phyloP scores from a whole-genome alignment of 2,888 invertebrate species.

The Dasysyrphus tricinctus region DNA sequence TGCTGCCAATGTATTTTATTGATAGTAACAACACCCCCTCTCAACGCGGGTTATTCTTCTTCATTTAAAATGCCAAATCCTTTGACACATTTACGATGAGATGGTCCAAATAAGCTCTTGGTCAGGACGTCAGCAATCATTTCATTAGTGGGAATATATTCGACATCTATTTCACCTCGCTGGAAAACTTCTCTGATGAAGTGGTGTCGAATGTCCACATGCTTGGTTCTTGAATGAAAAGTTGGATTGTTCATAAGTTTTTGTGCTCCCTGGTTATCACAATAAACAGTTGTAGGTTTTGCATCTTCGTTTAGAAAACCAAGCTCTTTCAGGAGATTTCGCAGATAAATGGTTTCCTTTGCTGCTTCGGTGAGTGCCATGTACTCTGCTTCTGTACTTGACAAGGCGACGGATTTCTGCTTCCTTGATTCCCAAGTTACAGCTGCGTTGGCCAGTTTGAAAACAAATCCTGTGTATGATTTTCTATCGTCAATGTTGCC shows the following conservation, averaged over 20 bases:
- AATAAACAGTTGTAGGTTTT: neutral
- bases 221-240: neutral
- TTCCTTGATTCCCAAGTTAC: constrained; percentile 64
- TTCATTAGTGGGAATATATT: neutral
- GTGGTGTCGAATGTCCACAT: constrained; percentile 4
- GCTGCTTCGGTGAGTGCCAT: constrained; percentile 27
- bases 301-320: neutral
- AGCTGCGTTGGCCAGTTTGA: constrained; percentile 48
- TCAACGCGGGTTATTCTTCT: neutral
- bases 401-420: constrained; percentile 63
- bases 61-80: neutral
- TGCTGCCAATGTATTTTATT: neutral
- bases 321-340: neutral
- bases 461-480: constrained; percentile 65
- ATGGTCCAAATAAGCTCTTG: constrained; percentile 1
- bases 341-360: neutral
- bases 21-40: neutral
- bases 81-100: neutral
- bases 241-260: neutral
- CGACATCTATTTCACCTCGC: neutral
- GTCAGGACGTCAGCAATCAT: constrained; percentile 4
- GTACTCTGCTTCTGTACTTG: constrained; percentile 67
- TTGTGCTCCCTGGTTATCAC: constrained; percentile 15
- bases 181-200: constrained; percentile 12
- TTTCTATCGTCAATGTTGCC: constrained; percentile 50